These are phyloP conservation scores for Pristionchus arcanus DNA, from an alignment of 2,888 invertebrate genomes.

Conservation along the genomic window DNA sequence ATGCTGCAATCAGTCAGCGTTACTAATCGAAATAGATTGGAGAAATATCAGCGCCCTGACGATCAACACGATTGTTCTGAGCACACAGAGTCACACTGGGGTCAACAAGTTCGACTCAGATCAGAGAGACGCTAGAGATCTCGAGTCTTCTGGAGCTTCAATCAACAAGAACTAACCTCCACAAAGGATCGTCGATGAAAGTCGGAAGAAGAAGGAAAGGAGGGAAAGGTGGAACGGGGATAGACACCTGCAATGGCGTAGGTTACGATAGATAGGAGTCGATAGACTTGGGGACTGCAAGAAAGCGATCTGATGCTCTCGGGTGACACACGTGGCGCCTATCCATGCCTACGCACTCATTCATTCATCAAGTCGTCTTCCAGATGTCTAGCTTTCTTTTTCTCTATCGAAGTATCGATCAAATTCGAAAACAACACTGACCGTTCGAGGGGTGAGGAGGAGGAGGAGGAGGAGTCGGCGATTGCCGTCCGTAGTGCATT, in stretches of 20 bases:
- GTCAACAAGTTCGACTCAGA: conserved; percentile 3
- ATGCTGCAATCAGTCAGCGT: neutral
- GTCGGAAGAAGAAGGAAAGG: conserved; percentile 45
- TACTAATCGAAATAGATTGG: neutral
- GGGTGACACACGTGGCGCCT: conserved; percentile 28
- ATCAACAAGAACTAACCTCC: conserved; percentile 12
- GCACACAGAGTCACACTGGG: neutral
- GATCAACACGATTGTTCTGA: neutral
- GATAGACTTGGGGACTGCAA: neutral
- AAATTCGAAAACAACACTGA: neutral
- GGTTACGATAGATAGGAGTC: neutral
- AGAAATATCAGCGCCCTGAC: neutral
- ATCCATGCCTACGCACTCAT: conserved; percentile 37
- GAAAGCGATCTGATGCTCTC: neutral
- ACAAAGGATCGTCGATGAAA: conserved; percentile 39
- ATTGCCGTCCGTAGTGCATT: conserved; percentile 44
- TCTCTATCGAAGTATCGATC: neutral
- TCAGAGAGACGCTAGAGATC: neutral
- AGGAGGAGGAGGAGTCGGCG: conserved; percentile 45
- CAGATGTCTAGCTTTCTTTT: neutral
- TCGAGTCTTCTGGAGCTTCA: no score
- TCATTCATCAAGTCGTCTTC: conserved; percentile 16
- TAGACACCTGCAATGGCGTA: conserved; percentile 33
- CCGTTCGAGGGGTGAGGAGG: conserved; percentile 49
- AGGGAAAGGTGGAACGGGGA: conserved; percentile 51